Conservation (phyloP, 2,888 invertebrate species). For the Cataglyphis altisquamis region DNA sequence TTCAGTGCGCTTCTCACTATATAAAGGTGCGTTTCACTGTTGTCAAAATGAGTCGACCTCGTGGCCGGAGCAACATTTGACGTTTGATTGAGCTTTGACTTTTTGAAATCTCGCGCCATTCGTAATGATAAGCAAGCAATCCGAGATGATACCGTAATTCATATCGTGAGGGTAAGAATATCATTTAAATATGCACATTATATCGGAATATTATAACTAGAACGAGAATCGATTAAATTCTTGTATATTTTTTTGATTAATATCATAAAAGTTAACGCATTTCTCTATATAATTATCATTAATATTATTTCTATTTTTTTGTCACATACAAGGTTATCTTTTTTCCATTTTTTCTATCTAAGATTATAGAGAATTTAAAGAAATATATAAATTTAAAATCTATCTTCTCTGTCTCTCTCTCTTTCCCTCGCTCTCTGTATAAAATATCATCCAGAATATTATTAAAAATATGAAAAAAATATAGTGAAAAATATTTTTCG, state of each 20-base stretch:
- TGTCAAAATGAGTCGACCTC: constrained; percentile 52
- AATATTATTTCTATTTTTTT: not conserved
- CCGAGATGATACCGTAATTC: not conserved
- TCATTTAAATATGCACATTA: not conserved
- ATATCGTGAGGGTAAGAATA: constrained; percentile 1
- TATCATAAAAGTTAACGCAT: not conserved
- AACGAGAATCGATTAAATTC: constrained; percentile 23
- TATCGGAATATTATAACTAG: not conserved
- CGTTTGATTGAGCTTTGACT: constrained; percentile 9
- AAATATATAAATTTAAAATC: not conserved
- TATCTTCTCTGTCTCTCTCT: not conserved
- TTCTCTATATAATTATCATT: not conserved
- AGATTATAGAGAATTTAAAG: not conserved
- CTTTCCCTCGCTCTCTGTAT: not conserved
- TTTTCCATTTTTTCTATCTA: not conserved
- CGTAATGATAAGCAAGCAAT: constrained; percentile 17
- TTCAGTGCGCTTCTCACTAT: constrained; percentile 80
- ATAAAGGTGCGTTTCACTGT: constrained; percentile 75
- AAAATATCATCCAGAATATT: not conserved
- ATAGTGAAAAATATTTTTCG: not conserved
- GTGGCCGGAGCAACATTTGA: constrained; percentile 58
- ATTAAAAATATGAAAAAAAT: not conserved
- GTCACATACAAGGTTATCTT: not conserved
- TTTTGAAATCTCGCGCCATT: constrained; percentile 40
- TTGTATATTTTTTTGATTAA: not conserved